Evolutionary conservation across 2,888 invertebrate species (phyloP).

Genomic region (Fragum fragum): DNA sequence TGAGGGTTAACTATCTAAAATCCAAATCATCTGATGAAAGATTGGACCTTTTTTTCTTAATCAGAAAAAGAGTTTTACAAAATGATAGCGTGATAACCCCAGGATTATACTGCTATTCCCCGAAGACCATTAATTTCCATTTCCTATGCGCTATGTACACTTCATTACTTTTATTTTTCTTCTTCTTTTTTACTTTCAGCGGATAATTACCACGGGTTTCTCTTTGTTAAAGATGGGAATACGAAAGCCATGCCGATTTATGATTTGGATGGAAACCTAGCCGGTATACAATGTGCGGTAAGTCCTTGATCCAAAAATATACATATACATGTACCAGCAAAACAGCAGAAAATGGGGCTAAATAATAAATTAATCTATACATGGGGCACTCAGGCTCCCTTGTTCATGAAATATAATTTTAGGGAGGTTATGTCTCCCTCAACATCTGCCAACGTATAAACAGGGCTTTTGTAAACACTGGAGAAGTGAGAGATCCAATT

Average conservation of each 20-base stretch:
- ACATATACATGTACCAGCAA: no score
- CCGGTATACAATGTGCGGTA: conserved; percentile 79
- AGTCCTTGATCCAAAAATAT: no score
- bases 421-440: no score
- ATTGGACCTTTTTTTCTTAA: not conserved
- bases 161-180: conserved; percentile 27
- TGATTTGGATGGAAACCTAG: conserved; percentile 78
- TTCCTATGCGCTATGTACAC: conserved; percentile 25
- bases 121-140: conserved; percentile 32
- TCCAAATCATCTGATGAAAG: no score
- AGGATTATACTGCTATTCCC: conserved; percentile 13
- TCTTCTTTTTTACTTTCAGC: conserved; percentile 71
- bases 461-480: no score
- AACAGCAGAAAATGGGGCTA: no score
- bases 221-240: conserved; percentile 75
- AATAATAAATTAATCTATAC: no score
- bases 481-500: no score
- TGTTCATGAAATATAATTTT: no score
- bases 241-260: conserved; percentile 79
- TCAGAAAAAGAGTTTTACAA: conserved; percentile 20
- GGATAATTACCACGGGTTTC: conserved; percentile 80
- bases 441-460: no score
- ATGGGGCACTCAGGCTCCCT: no score
- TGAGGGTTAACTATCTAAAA: not conserved
- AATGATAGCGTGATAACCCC: conserved; percentile 23